A percentile compares a stretch with the other conserved stretches of the same genome.
phyloP scores from a whole-genome alignment of 2,888 invertebrate species.

The Dioctria linearis region DNA sequence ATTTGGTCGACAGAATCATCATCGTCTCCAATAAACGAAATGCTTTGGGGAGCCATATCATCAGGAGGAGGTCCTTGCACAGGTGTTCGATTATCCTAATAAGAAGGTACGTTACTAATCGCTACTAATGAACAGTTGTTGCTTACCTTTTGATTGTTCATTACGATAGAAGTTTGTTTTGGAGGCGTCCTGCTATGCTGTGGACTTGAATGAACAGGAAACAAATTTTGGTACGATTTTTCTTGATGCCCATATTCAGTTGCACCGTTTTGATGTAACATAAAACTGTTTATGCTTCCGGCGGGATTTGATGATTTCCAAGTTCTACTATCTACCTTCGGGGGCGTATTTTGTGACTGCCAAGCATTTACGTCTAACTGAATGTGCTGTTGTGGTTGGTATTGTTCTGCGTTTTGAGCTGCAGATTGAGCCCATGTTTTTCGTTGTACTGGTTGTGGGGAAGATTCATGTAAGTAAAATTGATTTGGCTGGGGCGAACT shows the following conservation, averaged over 20 bases:
- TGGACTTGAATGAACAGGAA: slow-evolving; percentile 76
- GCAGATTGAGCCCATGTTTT: slow-evolving; percentile 80
- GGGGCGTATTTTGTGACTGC: slow-evolving; percentile 66
- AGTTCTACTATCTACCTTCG: slow-evolving; percentile 69
- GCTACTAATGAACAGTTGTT: too few species aligned
- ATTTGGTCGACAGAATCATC: slow-evolving; percentile 71
- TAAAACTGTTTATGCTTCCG: slow-evolving; percentile 71
- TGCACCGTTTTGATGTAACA: slow-evolving; percentile 80
- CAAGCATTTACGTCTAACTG: slow-evolving; percentile 68
- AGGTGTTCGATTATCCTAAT: slow-evolving; percentile 63
- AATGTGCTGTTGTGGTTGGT: slow-evolving; percentile 65
- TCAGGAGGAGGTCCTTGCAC: slow-evolving; percentile 76
- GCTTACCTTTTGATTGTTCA: slow-evolving; percentile 59
- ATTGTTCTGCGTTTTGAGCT: slow-evolving; percentile 62
- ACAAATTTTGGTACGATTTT: slow-evolving; percentile 70
- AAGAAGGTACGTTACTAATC: slow-evolving; percentile 16
- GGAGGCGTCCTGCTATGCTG: slow-evolving; percentile 76
- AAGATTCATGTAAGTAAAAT: slow-evolving; percentile 83
- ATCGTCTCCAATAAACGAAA: slow-evolving; percentile 88
- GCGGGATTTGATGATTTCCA: slow-evolving; percentile 69
- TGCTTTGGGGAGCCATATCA: slow-evolving; percentile 93
- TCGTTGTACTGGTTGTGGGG: slow-evolving; percentile 73
- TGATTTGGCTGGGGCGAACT: slow-evolving; percentile 73
- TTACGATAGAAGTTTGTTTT: slow-evolving; percentile 73
- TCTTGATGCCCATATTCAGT: slow-evolving; percentile 75